A percentile compares a stretch with the other conserved stretches of the same genome.
Conservation (phyloP, 2,113 vertebrate genomes). For the Gymnarchus niloticus region DNA sequence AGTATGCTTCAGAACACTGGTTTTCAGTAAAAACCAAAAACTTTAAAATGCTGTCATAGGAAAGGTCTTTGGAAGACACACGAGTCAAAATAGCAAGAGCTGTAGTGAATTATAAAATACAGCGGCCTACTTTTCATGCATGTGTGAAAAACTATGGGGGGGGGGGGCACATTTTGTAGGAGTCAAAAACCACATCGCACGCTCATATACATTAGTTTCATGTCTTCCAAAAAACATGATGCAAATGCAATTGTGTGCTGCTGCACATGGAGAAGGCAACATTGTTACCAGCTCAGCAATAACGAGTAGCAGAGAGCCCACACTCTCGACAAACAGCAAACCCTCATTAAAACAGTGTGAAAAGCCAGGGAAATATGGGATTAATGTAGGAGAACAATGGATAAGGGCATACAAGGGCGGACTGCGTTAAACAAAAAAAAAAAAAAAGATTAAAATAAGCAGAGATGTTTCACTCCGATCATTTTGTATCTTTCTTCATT, state of each 20-base stretch:
- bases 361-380: neutral
- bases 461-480: neutral
- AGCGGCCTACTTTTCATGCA: neutral
- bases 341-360: neutral
- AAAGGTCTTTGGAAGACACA: neutral
- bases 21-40: neutral
- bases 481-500: neutral
- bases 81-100: neutral
- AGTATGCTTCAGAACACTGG: neutral
- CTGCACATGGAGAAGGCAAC: neutral
- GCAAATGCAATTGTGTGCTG: neutral
- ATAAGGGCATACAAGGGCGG: neutral
- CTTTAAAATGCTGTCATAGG: too few species aligned
- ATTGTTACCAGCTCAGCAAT: neutral
- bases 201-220: neutral
- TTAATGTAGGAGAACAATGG: neutral
- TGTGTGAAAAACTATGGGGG: neutral
- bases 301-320: neutral
- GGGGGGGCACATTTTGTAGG: too few species aligned
- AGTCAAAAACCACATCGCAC: neutral
- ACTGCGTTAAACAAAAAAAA: neutral
- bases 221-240: neutral
- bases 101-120: neutral
- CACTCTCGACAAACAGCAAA: neutral
- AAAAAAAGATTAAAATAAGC: neutral